These are phyloP conservation scores for silkworm (Bombyx mori) DNA, from an alignment of 1,140 invertebrate species.

Conservation along the genomic window DNA sequence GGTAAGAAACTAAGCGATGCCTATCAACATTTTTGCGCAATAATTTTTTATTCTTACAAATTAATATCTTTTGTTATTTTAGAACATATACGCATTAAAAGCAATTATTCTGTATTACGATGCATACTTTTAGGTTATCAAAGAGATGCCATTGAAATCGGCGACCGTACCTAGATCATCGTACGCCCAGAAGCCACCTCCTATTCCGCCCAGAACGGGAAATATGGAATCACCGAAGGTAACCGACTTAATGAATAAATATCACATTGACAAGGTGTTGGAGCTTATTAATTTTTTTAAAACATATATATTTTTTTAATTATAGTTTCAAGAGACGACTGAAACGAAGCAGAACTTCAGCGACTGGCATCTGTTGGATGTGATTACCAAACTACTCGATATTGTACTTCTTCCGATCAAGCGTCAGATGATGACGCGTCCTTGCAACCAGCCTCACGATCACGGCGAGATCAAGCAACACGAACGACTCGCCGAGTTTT, in stretches of 20 bases:
- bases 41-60: neutral
- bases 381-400: constrained; percentile 85
- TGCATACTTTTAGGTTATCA: constrained; percentile 21
- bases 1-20: neutral
- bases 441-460: constrained; percentile 49
- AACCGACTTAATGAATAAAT: constrained; percentile 3
- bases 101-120: neutral
- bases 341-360: constrained; percentile 26
- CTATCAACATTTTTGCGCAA: neutral
- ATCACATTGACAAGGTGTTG: neutral
- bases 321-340: constrained; percentile 10
- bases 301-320: neutral
- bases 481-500: constrained; percentile 79
- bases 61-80: neutral
- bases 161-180: constrained; percentile 50
- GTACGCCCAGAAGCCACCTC: constrained; percentile 42
- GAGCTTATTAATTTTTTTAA: no score
- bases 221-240: constrained; percentile 37
- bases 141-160: constrained; percentile 44
- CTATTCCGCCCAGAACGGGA: constrained; percentile 40
- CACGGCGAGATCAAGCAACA: constrained; percentile 48
- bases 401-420: constrained; percentile 86
- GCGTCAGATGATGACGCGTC: constrained; percentile 62
- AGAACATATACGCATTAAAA: no score
- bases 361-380: constrained; percentile 86